phyloP scores from a whole-genome alignment of 2,797 vertebrate species.

The Myotis planiceps region DNA sequence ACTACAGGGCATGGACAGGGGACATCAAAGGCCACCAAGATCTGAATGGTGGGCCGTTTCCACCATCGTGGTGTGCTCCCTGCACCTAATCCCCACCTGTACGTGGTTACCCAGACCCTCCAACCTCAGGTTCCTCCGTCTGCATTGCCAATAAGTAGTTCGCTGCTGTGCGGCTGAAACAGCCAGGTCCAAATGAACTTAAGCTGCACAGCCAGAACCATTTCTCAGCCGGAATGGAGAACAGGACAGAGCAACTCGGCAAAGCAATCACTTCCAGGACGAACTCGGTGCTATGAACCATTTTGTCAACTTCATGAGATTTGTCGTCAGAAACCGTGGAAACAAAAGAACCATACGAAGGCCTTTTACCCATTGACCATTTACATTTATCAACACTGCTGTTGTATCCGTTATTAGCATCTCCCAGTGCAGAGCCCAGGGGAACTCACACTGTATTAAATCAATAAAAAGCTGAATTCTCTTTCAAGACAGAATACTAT shows the following conservation, averaged over 20 bases:
- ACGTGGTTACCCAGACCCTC: neutral
- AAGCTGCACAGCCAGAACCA: constrained; percentile 18
- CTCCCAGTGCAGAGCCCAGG: neutral
- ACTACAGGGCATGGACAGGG: fast-evolving
- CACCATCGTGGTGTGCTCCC: neutral
- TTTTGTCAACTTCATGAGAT: neutral
- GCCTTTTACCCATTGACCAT: neutral
- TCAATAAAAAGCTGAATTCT: constrained; percentile 41
- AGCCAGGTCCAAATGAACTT: constrained; percentile 45
- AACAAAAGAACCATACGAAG: constrained; percentile 14
- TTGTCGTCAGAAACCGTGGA: neutral
- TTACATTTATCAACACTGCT: constrained; percentile 11
- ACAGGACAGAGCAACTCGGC: neutral
- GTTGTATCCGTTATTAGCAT: neutral
- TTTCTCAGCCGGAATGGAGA: constrained; percentile 32
- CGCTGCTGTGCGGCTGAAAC: neutral
- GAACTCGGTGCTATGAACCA: neutral
- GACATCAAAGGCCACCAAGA: neutral
- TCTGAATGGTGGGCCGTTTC: neutral
- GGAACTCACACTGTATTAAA: neutral
- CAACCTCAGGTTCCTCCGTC: fast-evolving
- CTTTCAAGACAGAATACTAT: neutral
- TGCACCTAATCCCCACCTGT: neutral
- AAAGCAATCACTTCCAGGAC: neutral
- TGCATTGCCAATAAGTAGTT: fast-evolving